Evolutionary conservation across 1,140 invertebrate genomes (phyloP).

Genomic region (Drosophila pallidifrons): DNA sequence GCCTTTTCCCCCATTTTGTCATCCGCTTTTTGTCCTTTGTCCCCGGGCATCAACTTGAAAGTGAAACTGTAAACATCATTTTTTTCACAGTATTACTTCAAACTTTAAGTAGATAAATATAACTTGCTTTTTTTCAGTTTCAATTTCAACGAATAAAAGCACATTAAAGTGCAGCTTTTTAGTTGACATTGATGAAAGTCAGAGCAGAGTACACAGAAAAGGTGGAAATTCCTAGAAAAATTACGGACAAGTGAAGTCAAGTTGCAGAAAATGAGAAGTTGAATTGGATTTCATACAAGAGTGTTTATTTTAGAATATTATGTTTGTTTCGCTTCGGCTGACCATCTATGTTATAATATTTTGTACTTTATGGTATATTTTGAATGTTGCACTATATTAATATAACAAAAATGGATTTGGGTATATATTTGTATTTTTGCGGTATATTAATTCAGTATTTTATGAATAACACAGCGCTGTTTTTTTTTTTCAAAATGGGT

Average conservation of each 20-base stretch:
- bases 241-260: neutral
- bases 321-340: too few relatives aligned
- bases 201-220: neutral
- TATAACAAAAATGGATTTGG: too few relatives aligned
- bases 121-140: neutral
- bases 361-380: too few relatives aligned
- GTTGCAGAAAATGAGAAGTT: too few relatives aligned
- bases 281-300: too few relatives aligned
- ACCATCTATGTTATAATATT: too few relatives aligned
- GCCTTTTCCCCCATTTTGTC: slow-evolving; percentile 26
- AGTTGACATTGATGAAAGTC: neutral
- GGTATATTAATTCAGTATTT: too few relatives aligned
- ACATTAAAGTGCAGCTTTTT: slow-evolving; percentile 10
- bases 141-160: slow-evolving; percentile 8
- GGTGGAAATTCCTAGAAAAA: neutral
- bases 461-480: too few relatives aligned
- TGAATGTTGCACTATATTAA: too few relatives aligned
- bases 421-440: too few relatives aligned
- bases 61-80: slow-evolving; percentile 52
- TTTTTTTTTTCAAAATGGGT: too few relatives aligned
- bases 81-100: slow-evolving; percentile 22
- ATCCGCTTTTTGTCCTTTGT: slow-evolving; percentile 34
- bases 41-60: slow-evolving; percentile 34
- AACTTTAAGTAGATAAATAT: slow-evolving; percentile 34
- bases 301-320: too few relatives aligned